Base-by-base conservation (phyloP, 1,140 invertebrate species). In the Bombus confusus region DNA sequence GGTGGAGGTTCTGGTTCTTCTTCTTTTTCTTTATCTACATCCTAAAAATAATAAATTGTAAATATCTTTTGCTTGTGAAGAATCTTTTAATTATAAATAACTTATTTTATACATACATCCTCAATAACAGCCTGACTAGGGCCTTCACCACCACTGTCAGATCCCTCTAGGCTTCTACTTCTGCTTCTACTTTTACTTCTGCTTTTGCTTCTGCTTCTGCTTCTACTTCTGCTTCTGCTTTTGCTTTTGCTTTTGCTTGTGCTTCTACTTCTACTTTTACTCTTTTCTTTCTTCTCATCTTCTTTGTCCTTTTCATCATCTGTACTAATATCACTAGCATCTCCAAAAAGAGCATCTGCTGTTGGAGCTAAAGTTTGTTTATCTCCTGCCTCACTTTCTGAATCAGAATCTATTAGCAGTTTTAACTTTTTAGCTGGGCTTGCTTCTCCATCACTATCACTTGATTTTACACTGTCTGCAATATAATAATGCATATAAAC, bases 321-420 rank as follows among this genome's bases (percentile, higher is more conserved):
- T 43, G 96, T 96, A 94, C 98, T 99, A 34, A 99, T 99, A 92
- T 99, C 98, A 90, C 98, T 98, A 43, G 98, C 98, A 95, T 98
- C 98, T 66, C 98, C 98, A 95, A 99, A 99, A 39, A 99, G 95
- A 66, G 98, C 98, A 86, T 97, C 97, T 13, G 98, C 98, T 66
- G 96, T 97, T 37, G 96, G 97, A 34, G 90, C 89, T 62, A 83
- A 41, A 39, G 64, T 43, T 94, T 94, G 82, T 88, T 95, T 95
- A 87, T 94, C 95, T 88, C 89, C 88, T 10, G 94, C 92, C 82
- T 95, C 95, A 72, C 94, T 93, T 68, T 96, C 96, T 78, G 95
- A 96, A 86, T 96, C 96, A 5, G 96, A 95, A 90, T 95, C 96
- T 74, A 96, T 95, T 3, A 95, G 88, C 88, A 34, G 90, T 93